These are phyloP conservation scores for Denticeps clupeoides DNA, from an alignment of 2,797 vertebrate genomes.

Conservation along the genomic window DNA sequence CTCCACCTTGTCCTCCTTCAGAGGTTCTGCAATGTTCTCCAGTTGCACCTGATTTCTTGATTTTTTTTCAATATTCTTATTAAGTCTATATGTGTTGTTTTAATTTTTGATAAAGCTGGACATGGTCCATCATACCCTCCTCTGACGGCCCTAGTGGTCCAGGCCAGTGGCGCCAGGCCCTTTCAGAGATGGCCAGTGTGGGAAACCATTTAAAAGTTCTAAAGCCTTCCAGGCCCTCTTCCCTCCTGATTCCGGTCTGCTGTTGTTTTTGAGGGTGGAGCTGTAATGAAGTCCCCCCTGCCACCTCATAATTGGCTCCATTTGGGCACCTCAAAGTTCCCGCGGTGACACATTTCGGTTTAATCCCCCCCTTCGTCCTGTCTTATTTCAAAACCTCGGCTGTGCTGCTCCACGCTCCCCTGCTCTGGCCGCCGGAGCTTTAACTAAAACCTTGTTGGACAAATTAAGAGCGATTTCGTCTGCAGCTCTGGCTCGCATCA, in stretches of 20 bases:
- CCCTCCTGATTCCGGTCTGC: too few species aligned
- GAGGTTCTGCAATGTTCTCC: neutral
- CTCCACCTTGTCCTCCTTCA: neutral
- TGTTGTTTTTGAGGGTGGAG: too few species aligned
- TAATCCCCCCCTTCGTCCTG: conserved; percentile 49
- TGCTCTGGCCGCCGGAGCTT: conserved; percentile 35
- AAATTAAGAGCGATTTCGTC: conserved; percentile 74
- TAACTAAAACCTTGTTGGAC: conserved; percentile 69
- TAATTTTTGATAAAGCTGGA: too few species aligned
- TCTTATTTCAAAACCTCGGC: conserved; percentile 2
- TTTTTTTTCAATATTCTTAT: conserved; percentile 10
- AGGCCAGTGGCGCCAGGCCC: too few species aligned
- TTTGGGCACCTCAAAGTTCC: conserved; percentile 52
- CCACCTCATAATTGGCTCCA: conserved; percentile 48
- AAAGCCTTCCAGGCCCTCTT: too few species aligned
- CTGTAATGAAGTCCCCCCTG: too few species aligned
- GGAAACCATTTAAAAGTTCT: too few species aligned
- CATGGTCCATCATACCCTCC: conserved; percentile 6
- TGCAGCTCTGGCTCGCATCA: conserved; percentile 65
- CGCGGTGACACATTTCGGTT: conserved; percentile 55
- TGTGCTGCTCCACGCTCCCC: neutral
- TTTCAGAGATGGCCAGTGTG: too few species aligned
- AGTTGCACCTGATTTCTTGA: neutral
- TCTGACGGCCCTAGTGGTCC: conserved; percentile 10
- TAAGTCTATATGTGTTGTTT: too few species aligned